These are phyloP conservation scores for Sycophila sp. DNA, from an alignment of 1,140 invertebrate species.

Conservation along the genomic window DNA sequence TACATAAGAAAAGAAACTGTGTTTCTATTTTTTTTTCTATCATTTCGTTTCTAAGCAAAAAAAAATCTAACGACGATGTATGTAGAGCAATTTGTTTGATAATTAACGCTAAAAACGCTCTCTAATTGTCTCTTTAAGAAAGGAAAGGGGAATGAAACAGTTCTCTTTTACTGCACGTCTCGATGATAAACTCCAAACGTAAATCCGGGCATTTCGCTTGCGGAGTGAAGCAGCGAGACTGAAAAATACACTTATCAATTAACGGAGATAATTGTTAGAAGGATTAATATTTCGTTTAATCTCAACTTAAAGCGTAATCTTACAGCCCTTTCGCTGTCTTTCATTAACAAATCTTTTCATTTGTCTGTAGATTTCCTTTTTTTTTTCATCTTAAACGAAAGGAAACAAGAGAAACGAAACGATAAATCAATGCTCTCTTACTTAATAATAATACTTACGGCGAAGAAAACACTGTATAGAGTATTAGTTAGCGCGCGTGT, in stretches of 20 bases:
- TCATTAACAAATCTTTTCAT: slow-evolving; percentile 19
- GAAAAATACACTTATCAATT: slow-evolving; percentile 27
- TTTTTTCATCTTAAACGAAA: background rate
- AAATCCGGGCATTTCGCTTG: slow-evolving; percentile 32
- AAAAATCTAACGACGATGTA: background rate
- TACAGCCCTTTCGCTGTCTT: slow-evolving; percentile 14
- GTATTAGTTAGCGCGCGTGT: slow-evolving; percentile 16
- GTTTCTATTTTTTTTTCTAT: too few species aligned
- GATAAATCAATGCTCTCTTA: slow-evolving; percentile 32
- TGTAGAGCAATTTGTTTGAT: slow-evolving; percentile 12
- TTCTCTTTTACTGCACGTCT: slow-evolving; percentile 14
- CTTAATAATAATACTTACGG: slow-evolving; percentile 29
- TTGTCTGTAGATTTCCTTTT: too few species aligned
- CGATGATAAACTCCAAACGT: background rate
- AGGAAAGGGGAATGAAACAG: too few species aligned
- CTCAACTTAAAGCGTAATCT: background rate
- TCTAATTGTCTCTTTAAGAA: slow-evolving; percentile 23
- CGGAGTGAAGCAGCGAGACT: slow-evolving; percentile 24
- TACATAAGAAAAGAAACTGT: slow-evolving; percentile 21
- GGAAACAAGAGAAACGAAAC: background rate
- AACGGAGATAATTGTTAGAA: slow-evolving; percentile 12
- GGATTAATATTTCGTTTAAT: slow-evolving; percentile 12
- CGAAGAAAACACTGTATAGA: slow-evolving; percentile 1
- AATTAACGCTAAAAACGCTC: slow-evolving; percentile 17
- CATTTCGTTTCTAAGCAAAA: too few species aligned